phyloP scores from a whole-genome alignment of 2,113 vertebrate species.

The Perognathus longimembris region DNA sequence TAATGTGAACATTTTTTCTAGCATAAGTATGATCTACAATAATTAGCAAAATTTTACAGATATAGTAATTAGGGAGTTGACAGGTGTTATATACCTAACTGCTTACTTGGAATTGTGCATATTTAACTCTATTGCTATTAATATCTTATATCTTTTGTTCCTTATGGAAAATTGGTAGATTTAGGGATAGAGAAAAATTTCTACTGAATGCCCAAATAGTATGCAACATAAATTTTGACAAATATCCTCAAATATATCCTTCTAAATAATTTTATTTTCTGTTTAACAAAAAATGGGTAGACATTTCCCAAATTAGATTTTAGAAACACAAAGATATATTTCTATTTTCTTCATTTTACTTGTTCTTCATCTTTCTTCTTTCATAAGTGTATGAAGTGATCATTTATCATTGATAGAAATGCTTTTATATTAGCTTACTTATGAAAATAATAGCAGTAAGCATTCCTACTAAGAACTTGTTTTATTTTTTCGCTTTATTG shows the following conservation, averaged over 20 bases:
- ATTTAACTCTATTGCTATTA: background rate
- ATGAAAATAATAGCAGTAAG: background rate
- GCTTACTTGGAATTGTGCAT: background rate
- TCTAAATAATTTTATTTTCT: background rate
- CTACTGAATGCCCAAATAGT: background rate
- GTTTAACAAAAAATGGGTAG: background rate
- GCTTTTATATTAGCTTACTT: background rate
- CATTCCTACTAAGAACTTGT: background rate
- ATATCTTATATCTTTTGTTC: background rate
- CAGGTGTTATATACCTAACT: background rate
- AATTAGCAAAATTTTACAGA: background rate
- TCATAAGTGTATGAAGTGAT: background rate
- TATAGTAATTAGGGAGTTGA: too few relatives aligned
- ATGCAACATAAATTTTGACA: background rate
- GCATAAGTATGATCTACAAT: background rate
- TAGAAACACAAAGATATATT: background rate
- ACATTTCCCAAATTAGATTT: background rate
- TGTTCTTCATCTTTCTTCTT: background rate
- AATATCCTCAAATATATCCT: constrained; percentile 6
- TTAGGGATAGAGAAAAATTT: background rate
- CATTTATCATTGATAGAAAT: background rate
- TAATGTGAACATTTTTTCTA: background rate
- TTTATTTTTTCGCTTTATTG: too few relatives aligned
- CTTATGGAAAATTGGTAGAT: background rate
- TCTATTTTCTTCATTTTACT: background rate